Conservation (phyloP, 2,113 vertebrate genomes). For the Sardina pilchardus region DNA sequence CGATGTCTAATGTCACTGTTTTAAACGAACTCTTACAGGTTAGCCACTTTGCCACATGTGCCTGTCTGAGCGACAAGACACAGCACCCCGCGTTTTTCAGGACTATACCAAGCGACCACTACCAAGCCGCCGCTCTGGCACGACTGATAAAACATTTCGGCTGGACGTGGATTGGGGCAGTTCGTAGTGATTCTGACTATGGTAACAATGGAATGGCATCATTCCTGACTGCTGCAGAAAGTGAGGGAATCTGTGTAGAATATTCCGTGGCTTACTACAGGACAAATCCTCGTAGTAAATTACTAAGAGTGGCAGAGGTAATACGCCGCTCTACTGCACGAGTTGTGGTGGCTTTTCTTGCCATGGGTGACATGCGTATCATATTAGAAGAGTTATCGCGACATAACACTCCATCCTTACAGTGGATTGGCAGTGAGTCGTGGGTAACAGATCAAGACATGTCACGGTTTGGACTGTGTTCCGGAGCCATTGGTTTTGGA, state of each 20-base stretch:
- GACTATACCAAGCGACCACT: conserved; percentile 73
- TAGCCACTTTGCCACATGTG: conserved; percentile 73
- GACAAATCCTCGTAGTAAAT: conserved; percentile 50
- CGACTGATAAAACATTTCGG: conserved; percentile 67
- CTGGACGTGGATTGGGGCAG: conserved; percentile 75
- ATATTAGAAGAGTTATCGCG: conserved; percentile 57
- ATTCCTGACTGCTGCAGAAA: conserved; percentile 58
- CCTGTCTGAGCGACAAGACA: conserved; percentile 68
- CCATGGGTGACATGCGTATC: conserved; percentile 56
- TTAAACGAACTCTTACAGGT: conserved; percentile 52
- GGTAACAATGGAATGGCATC: conserved; percentile 68
- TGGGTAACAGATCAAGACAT: conserved; percentile 64
- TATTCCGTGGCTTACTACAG: conserved; percentile 63
- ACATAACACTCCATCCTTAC: conserved; percentile 51
- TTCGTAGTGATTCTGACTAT: conserved; percentile 71
- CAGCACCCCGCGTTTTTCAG: conserved; percentile 69
- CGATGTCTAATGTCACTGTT: neutral
- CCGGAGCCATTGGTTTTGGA: conserved; percentile 61
- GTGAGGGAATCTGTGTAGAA: conserved; percentile 69
- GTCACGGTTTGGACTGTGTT: conserved; percentile 49
- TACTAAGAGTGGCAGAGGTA: conserved; percentile 61
- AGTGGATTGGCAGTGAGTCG: conserved; percentile 69
- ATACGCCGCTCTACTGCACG: conserved; percentile 66
- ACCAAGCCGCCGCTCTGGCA: conserved; percentile 66
- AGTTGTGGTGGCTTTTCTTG: conserved; percentile 65